These are phyloP conservation scores for Galeopsomyia nigrocyanea DNA, from an alignment of 2,888 invertebrate species.

Conservation along the genomic window DNA sequence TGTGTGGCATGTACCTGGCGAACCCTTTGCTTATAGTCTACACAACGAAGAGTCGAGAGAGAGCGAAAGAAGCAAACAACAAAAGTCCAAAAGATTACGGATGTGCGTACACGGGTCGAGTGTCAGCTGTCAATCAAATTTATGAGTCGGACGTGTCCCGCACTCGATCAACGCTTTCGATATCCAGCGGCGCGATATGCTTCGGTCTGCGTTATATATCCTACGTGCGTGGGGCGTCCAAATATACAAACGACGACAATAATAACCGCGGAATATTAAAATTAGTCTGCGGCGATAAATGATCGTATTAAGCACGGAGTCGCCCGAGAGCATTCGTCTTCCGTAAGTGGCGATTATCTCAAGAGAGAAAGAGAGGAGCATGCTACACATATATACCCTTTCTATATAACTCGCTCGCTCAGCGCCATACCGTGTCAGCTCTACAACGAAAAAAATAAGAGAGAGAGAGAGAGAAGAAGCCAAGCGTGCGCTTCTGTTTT, in stretches of 20 bases:
- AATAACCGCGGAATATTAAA: conserved; percentile 35
- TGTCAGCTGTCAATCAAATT: conserved; percentile 33
- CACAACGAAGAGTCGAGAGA: too few relatives aligned
- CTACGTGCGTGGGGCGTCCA: too few relatives aligned
- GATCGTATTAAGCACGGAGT: conserved; percentile 48
- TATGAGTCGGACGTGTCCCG: background rate
- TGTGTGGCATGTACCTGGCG: too few relatives aligned
- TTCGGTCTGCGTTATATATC: too few relatives aligned
- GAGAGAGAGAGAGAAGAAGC: conserved; percentile 45
- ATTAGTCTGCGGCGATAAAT: conserved; percentile 47
- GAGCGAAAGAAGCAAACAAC: background rate
- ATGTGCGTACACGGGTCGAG: background rate
- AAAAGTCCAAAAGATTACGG: background rate
- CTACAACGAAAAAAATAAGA: conserved; percentile 14
- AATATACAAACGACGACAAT: too few relatives aligned
- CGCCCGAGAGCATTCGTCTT: conserved; percentile 51
- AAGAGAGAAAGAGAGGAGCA: conserved; percentile 39
- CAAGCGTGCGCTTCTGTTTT: conserved; percentile 47
- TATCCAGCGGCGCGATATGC: background rate
- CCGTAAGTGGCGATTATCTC: conserved; percentile 53
- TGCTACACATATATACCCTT: conserved; percentile 12
- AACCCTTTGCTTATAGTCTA: too few relatives aligned
- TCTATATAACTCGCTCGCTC: conserved; percentile 49
- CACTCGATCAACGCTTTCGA: too few relatives aligned
- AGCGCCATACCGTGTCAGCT: conserved; percentile 27